Evolutionary conservation across 2,888 invertebrate genomes (phyloP), one percentile per base, ranked within the genome.

Genomic region (Dorcus hopei): DNA sequence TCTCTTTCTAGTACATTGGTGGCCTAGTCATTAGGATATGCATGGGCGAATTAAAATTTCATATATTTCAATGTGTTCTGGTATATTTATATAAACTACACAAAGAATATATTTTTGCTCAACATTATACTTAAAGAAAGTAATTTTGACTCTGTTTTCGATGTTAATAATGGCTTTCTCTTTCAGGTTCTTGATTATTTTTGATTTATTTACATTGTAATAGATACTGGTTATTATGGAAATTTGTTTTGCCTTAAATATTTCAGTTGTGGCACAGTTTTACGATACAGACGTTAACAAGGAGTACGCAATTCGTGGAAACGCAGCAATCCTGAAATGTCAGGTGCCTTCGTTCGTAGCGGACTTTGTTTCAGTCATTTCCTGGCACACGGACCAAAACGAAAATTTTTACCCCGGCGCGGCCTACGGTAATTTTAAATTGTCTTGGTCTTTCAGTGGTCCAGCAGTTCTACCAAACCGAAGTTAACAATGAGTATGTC

Each of bases 341-440:
- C 91, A 91, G 71, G 90, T 93, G 73, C 95, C 95, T 51, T 93
- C 93, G 63, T 96, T 94, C 80, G 94, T 95, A 62, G 91, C 92
- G 61, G 95, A 95, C 81, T 95, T 95, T 80, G 92, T 96, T 63
- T 86, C 83, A 73, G 93, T 96, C 67, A 83, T 90, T 54, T 90
- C 91, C 50, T 93, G 93, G 93, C 90, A 90, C 70, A 91, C 91
- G 67, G 90, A 92, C 79, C 85, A 88, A 70, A 86, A 87, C 61
- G 88, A 89, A 76, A 86, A 86, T 72, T 89, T 88, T 74, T 84
- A 83, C 71, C 87, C 87, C 42, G 84, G 84, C 68, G 69, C 50
- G 68, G 71, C 60, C 41, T 72, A 75, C 60, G 76, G 76, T 77
- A 76, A 69, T 51, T 9, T 11, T 49, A 42, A 14, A 11, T 42